Base-by-base conservation (phyloP, 2,797 vertebrate genomes). In the Aplochiton taeniatus region DNA sequence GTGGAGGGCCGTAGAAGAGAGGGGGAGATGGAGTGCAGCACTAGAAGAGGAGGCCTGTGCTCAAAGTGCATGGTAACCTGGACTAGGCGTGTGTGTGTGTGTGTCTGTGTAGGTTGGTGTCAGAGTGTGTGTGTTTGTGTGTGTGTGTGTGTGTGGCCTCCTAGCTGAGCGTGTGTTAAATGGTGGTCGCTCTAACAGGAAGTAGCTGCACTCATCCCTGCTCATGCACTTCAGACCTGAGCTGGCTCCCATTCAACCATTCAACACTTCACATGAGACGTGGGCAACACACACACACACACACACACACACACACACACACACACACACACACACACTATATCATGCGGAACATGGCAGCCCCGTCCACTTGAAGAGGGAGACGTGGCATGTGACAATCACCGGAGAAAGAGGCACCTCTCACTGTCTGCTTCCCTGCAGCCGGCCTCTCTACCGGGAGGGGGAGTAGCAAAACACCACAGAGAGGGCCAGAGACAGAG, bases 161-260 rank as follows among this genome's bases (percentile, higher is more conserved):
- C n/a, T n/a, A n/a, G n/a, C n/a, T 31, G 31, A 3, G 31, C 6
- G 31, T 31, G 31, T 31, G 31, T 31, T n/a, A n/a, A n/a, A n/a
- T n/a, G n/a, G n/a, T n/a, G n/a, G n/a, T n/a, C n/a, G n/a, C n/a
- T n/a, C n/a, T n/a, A n/a, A n/a, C n/a, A n/a, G n/a, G n/a, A n/a
- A n/a, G n/a, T n/a, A n/a, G n/a, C n/a, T n/a, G n/a, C n/a, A n/a
- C n/a, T n/a, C n/a, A n/a, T n/a, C n/a, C n/a, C n/a, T n/a, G n/a
- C n/a, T n/a, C n/a, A n/a, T n/a, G 51, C 66, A 49, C 65, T 68
- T 63, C n/a, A 69, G 65, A 55, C 65, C 50, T 72, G 17, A 55
- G 50, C 42, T 16, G 18, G 18, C 51, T 70, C 18, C 66, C 0
- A 64, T 20, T 66, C 41, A 11, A 51, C 66, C 0, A 64, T 20